Conservation (phyloP, 2,888 invertebrate genomes). For the Muscina levida region DNA sequence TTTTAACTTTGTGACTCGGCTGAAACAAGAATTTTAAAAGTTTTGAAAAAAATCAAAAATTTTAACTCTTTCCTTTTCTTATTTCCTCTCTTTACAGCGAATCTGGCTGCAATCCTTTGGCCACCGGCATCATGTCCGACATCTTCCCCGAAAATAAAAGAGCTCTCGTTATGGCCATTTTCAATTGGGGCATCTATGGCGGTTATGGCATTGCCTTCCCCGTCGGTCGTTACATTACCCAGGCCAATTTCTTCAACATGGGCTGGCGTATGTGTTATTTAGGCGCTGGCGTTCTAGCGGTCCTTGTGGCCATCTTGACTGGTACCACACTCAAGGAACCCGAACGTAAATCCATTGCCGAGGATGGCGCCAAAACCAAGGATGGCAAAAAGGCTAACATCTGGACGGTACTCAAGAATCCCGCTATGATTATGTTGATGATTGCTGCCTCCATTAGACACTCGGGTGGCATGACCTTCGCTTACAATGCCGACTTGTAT, state of each 20-base stretch:
- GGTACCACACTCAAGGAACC: constrained; percentile 89
- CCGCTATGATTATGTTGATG: constrained; percentile 89
- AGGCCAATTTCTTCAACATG: constrained; percentile 86
- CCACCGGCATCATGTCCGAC: constrained; percentile 91
- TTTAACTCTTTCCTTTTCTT: neutral
- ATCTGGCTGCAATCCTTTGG: constrained; percentile 92
- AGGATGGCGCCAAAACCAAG: constrained; percentile 81
- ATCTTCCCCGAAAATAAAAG: constrained; percentile 90
- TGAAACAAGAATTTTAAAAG: too few relatives aligned
- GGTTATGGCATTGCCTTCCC: constrained; percentile 96
- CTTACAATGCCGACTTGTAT: constrained; percentile 94
- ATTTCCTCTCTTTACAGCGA: constrained; percentile 82
- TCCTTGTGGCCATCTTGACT: constrained; percentile 86
- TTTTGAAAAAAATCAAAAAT: too few relatives aligned
- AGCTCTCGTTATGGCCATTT: constrained; percentile 93
- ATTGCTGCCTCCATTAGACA: constrained; percentile 93
- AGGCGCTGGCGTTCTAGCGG: constrained; percentile 87
- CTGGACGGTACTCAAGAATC: constrained; percentile 89
- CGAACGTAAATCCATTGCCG: constrained; percentile 87
- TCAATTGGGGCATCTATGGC: constrained; percentile 97
- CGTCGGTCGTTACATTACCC: constrained; percentile 91
- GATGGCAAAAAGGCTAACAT: constrained; percentile 83
- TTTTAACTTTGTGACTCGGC: too few relatives aligned
- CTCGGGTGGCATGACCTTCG: constrained; percentile 94
- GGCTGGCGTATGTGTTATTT: constrained; percentile 93